These are phyloP conservation scores for Ploceus nigricollis DNA, from an alignment of 2,113 vertebrate species.

Conservation along the genomic window DNA sequence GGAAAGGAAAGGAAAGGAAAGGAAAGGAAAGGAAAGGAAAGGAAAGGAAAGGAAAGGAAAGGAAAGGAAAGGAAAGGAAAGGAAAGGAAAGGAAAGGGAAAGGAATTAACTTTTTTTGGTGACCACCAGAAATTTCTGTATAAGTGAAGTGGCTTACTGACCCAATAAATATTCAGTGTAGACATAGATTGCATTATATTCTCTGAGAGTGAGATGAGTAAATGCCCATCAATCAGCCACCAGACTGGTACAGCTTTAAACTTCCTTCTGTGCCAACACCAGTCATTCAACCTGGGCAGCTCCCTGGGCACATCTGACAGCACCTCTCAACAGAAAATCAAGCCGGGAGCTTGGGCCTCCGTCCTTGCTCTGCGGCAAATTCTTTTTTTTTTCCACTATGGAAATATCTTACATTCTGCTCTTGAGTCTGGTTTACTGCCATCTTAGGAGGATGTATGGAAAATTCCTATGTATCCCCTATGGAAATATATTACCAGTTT, in stretches of 20 bases:
- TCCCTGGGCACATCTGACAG: not conserved
- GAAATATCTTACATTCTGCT: not conserved
- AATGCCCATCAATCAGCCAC: not conserved
- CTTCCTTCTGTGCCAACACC: not conserved
- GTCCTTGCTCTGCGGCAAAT: not conserved
- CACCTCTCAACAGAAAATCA: not conserved
- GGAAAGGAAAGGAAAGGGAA: too few relatives aligned
- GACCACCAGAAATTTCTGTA: not conserved
- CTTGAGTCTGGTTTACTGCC: conserved; percentile 22
- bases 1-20: too few relatives aligned
- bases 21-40: too few relatives aligned
- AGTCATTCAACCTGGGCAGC: not conserved
- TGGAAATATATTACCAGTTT: conserved; percentile 49
- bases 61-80: fast-evolving
- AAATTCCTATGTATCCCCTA: conserved; percentile 32
- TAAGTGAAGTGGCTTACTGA: not conserved
- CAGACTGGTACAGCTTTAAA: not conserved
- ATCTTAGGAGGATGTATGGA: conserved; percentile 19
- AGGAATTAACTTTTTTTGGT: not conserved
- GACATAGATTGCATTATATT: not conserved
- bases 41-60: too few relatives aligned
- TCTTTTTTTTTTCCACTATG: not conserved
- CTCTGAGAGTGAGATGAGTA: not conserved
- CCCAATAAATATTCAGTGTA: not conserved
- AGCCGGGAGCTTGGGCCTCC: not conserved